phyloP scores from a whole-genome alignment of 2,797 vertebrate species.

The Stomatorhinus walkeri region DNA sequence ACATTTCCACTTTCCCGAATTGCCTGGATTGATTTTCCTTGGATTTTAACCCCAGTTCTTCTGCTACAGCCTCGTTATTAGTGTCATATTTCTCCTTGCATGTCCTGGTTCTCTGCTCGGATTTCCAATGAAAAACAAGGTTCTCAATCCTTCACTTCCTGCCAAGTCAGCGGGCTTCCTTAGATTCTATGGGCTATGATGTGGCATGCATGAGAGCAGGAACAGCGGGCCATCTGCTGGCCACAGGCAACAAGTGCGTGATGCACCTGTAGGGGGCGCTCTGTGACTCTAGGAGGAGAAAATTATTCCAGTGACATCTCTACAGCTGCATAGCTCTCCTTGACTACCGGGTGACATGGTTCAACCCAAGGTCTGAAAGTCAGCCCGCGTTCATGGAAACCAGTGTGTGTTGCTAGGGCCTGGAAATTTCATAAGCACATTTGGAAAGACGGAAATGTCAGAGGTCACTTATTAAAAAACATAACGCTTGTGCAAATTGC shows the following conservation, averaged over 20 bases:
- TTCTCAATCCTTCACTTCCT: background rate
- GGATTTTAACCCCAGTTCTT: background rate
- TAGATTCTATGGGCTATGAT: background rate
- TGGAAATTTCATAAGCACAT: slow-evolving; percentile 24
- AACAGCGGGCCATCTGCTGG: background rate
- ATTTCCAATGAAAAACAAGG: background rate
- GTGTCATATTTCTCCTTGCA: background rate
- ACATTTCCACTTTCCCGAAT: background rate
- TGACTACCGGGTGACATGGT: background rate
- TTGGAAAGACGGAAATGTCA: slow-evolving; percentile 16
- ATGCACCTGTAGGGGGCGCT: background rate
- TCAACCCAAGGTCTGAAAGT: background rate
- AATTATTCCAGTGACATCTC: background rate
- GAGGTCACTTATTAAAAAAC: slow-evolving; percentile 31
- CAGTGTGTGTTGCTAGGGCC: background rate
- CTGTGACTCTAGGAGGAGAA: background rate
- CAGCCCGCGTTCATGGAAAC: background rate
- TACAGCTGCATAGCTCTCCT: background rate
- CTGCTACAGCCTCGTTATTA: background rate
- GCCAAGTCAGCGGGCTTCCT: background rate
- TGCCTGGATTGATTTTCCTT: background rate
- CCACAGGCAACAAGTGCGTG: background rate
- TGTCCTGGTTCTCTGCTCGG: background rate
- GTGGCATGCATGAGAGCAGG: background rate
- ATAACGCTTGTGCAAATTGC: slow-evolving; percentile 13